Conservation (phyloP, 2,113 vertebrate genomes). For the Amphiprion ocellaris region DNA sequence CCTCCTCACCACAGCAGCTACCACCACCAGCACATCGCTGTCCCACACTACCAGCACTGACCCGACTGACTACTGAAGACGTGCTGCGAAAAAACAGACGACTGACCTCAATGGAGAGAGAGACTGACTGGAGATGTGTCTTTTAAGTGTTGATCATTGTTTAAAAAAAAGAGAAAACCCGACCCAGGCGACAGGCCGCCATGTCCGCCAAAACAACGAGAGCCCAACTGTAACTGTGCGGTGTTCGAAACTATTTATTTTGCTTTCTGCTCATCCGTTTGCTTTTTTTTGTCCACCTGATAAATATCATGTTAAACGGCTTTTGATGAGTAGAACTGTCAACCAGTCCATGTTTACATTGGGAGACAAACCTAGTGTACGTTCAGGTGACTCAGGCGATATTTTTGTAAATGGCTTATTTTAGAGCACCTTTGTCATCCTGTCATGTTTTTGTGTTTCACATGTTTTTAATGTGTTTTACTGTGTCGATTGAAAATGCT, state of each 20-base stretch:
- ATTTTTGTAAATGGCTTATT: conserved; percentile 63
- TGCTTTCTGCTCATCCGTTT: conserved; percentile 55
- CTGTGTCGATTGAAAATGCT: conserved; percentile 58
- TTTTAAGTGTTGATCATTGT: conserved; percentile 15
- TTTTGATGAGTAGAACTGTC: conserved; percentile 31
- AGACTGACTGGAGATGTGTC: conserved; percentile 53
- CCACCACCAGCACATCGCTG: conserved; percentile 91
- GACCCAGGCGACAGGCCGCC: conserved; percentile 22
- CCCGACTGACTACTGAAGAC: conserved; percentile 44
- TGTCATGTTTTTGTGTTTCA: conserved; percentile 36
- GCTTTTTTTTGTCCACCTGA: conserved; percentile 36
- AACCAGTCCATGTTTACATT: conserved; percentile 79
- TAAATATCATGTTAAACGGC: conserved; percentile 34
- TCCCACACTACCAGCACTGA: conserved; percentile 94
- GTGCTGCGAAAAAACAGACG: conserved; percentile 46
- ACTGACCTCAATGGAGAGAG: conserved; percentile 69
- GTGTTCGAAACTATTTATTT: conserved; percentile 73
- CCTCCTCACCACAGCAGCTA: conserved; percentile 85
- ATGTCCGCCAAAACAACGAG: conserved; percentile 26
- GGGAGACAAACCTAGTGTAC: conserved; percentile 25
- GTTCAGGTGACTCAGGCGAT: conserved; percentile 42
- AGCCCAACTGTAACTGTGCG: conserved; percentile 46
- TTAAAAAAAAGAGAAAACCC: not conserved
- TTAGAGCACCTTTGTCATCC: conserved; percentile 33
- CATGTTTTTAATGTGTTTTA: conserved; percentile 45